These are phyloP conservation scores for Chaenocephalus aceratus DNA, from an alignment of 2,113 vertebrate species.

Conservation along the genomic window DNA sequence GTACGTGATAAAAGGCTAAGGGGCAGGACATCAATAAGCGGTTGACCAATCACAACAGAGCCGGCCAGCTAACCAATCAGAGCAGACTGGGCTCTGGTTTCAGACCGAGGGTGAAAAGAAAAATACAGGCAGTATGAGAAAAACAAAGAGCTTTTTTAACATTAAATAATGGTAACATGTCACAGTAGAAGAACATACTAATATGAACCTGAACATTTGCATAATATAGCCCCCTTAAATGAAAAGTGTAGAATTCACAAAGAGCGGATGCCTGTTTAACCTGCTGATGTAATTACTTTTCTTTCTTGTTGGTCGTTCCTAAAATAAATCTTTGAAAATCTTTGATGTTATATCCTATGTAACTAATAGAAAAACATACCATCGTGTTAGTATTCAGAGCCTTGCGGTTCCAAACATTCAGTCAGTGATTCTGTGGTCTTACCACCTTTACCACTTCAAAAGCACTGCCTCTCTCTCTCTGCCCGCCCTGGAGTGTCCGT, in stretches of 20 bases:
- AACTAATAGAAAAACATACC: not conserved
- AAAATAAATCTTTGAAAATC: not conserved
- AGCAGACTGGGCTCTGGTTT: no score
- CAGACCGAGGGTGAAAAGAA: no score
- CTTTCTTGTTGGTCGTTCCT: not conserved
- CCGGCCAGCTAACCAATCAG: no score
- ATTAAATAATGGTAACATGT: no score
- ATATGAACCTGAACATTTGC: no score
- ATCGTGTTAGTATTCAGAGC: not conserved
- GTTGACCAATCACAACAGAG: no score
- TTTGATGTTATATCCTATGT: not conserved
- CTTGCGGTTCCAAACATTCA: constrained; percentile 3
- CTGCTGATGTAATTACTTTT: not conserved
- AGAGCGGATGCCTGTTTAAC: not conserved
- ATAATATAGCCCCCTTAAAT: no score
- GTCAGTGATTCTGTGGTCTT: not conserved
- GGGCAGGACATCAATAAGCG: no score
- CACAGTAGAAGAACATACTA: no score
- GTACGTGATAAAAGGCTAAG: no score
- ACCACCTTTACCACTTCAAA: not conserved
- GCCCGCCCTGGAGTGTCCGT: constrained; percentile 1
- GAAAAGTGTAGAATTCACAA: not conserved
- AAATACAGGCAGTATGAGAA: no score
- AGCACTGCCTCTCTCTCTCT: not conserved
- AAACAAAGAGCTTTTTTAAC: no score